These are phyloP conservation scores for Camelus bactrianus DNA, from an alignment of 2,113 vertebrate genomes.

Conservation along the genomic window DNA sequence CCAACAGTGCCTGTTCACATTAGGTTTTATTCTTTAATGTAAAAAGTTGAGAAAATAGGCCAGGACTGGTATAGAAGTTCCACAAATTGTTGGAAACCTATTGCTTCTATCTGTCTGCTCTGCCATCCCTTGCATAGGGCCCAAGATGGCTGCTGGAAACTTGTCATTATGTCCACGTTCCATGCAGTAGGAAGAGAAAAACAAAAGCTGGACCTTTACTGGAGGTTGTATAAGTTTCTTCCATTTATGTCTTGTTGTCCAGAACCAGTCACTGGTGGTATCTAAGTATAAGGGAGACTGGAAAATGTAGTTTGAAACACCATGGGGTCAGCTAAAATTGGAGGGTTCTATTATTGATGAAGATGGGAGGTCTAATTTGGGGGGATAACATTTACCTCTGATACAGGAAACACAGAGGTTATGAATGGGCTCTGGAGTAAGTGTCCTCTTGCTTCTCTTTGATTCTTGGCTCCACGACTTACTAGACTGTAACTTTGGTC, in stretches of 20 bases:
- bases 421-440: neutral
- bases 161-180: neutral
- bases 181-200: neutral
- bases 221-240: neutral
- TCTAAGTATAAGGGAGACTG: neutral
- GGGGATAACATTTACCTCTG: neutral
- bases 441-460: neutral
- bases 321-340: neutral
- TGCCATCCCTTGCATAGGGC: neutral
- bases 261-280: neutral
- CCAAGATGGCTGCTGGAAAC: neutral
- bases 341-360: neutral
- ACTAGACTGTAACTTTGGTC: neutral
- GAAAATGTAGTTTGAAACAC: neutral
- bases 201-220: neutral
- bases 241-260: neutral
- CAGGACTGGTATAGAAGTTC: neutral
- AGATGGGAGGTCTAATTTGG: neutral
- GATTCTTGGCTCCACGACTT: neutral
- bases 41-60: neutral
- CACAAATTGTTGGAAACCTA: neutral
- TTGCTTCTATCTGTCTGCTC: neutral
- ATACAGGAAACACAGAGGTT: neutral
- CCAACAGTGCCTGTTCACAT: constrained; percentile 56
- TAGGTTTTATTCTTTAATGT: constrained; percentile 47